Conservation (phyloP, 2,797 vertebrate species). For the Streptopelia turtur region DNA sequence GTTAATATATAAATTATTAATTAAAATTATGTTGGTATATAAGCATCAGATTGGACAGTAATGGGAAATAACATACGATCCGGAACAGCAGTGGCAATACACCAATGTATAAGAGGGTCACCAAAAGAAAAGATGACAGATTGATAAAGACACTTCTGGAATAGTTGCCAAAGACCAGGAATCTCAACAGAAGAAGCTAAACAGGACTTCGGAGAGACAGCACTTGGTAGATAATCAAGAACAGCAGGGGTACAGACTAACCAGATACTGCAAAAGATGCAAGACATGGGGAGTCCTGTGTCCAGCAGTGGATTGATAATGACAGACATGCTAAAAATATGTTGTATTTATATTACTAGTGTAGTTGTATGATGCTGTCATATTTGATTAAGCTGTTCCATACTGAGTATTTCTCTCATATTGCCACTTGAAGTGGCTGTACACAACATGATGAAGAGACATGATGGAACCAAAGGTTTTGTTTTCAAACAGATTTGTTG, state of each 20-base stretch:
- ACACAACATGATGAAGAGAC: neutral
- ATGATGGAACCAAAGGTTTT: neutral
- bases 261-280: neutral
- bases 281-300: neutral
- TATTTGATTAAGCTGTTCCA: slow-evolving; percentile 33
- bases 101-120: neutral
- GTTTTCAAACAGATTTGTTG: neutral
- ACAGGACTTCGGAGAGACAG: neutral
- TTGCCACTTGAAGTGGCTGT: neutral
- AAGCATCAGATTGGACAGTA: neutral
- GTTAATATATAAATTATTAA: neutral
- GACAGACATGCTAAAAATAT: neutral
- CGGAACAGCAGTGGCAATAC: neutral
- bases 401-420: neutral
- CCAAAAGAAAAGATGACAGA: neutral
- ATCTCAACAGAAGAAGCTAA: neutral
- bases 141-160: slow-evolving; percentile 2
- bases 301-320: slow-evolving; percentile 35
- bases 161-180: neutral
- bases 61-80: neutral
- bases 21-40: neutral
- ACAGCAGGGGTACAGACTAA: neutral
- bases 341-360: neutral
- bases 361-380: neutral
- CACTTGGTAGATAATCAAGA: neutral